Evolutionary conservation across 2,113 vertebrate species (phyloP), one percentile per base, ranked within the genome.

Genomic region (Prolemur simus): DNA sequence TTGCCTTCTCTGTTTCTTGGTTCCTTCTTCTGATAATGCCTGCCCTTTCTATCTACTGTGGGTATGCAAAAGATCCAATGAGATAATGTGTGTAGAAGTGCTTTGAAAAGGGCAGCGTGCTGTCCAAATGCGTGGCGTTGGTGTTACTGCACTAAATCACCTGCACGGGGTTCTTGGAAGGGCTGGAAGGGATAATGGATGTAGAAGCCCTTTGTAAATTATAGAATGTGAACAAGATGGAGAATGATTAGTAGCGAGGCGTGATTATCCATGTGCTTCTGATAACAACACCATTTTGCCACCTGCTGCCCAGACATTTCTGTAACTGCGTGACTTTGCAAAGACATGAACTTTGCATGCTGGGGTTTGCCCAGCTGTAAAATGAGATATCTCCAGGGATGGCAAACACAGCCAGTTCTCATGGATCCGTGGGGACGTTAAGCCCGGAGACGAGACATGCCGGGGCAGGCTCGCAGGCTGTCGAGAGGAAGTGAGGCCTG

Each of bases 321-420:
- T 69, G 58, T 42, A 96, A 66, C 77, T 29, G 87, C 74, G 5
- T 86, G 95, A 95, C 86, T 97, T 96, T 96, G 56, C 95, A 49
- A 91, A 91, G 93, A 93, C 87, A 8, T 92, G 96, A 97, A 96
- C 95, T 96, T 39, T 45, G 91, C 97, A 54, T 97, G 96, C 97
- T 97, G 97, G 84, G 96, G 83, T 94, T 96, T 98, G 97, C 96
- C 97, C 97, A 97, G 93, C 97, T 98, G 93, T 96, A 95, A 98
- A 97, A 97, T 96, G 96, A 98, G 96, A 78, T 94, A 45, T 89
- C 96, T 91, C 96, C 49, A 0, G 96, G 96, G 91, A 94, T 64
- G 60, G 95, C 91, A 89, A 94, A 89, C 45, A 84, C 86, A 95
- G 95, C 64, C 58, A 3, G 89, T 56, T 77, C 68, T 39, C 2